Conservation (phyloP, 2,888 invertebrate species). For the Tetramorium bicarinatum region DNA sequence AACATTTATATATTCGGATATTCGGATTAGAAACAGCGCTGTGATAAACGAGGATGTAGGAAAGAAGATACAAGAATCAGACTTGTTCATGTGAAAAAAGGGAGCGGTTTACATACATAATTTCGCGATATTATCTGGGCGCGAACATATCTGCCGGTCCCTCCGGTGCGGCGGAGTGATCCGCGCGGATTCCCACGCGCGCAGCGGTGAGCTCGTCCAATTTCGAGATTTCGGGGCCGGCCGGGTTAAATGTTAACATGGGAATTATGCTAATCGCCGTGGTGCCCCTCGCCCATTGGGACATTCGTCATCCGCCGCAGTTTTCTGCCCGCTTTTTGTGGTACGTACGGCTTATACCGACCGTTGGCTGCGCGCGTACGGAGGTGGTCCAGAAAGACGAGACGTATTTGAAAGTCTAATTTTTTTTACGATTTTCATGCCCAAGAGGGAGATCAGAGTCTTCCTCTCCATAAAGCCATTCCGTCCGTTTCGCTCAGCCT, state of each 20-base stretch:
- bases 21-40: conserved; percentile 18
- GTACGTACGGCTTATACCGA: conserved; percentile 47
- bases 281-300: conserved; percentile 72
- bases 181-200: conserved; percentile 74
- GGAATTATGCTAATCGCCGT: conserved; percentile 82
- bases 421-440: conserved; percentile 55
- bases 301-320: conserved; percentile 80
- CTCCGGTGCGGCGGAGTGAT: conserved; percentile 34
- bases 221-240: conserved; percentile 74
- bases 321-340: conserved; percentile 69
- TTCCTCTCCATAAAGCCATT: conserved; percentile 35
- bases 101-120: conserved; percentile 75
- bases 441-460: conserved; percentile 23
- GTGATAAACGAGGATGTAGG: background rate
- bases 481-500: conserved; percentile 22
- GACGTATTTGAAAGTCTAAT: conserved; percentile 75
- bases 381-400: conserved; percentile 64
- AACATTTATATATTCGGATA: background rate
- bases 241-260: conserved; percentile 83
- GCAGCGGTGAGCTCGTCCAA: conserved; percentile 65
- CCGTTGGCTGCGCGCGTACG: conserved; percentile 58
- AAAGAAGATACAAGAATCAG: background rate
- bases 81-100: conserved; percentile 45
- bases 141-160: conserved; percentile 65
- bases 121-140: conserved; percentile 77